Evolutionary conservation across 2,113 vertebrate genomes (phyloP).

Genomic region (Microtus montanus): DNA sequence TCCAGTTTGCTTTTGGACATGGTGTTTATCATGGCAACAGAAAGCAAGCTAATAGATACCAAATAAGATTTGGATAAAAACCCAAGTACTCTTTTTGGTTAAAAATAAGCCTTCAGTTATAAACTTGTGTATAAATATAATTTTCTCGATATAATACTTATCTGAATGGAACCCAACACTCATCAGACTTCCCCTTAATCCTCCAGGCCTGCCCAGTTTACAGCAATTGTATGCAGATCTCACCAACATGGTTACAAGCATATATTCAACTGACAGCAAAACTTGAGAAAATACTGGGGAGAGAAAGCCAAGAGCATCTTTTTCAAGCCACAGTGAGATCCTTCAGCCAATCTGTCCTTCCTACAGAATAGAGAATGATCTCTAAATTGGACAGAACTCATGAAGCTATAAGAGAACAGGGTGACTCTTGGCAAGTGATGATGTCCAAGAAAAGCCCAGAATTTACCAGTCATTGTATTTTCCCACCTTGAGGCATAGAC

Average conservation of each 20-base stretch:
- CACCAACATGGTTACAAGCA: background rate
- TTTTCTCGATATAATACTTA: background rate
- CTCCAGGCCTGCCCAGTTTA: background rate
- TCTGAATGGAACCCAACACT: background rate
- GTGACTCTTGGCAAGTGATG: background rate
- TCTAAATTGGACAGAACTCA: background rate
- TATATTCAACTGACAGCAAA: background rate
- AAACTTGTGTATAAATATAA: background rate
- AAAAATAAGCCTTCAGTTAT: background rate
- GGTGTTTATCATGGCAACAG: background rate
- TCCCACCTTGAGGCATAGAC: background rate
- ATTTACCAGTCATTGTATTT: background rate
- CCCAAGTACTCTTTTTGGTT: background rate
- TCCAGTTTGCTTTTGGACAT: background rate
- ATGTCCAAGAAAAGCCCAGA: background rate
- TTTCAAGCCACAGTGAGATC: background rate
- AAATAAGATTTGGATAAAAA: slow-evolving; percentile 38
- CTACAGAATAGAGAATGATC: background rate
- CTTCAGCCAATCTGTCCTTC: background rate
- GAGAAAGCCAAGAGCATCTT: background rate
- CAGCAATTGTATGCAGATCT: background rate
- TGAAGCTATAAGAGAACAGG: background rate
- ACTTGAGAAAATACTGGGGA: background rate
- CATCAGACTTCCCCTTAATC: background rate
- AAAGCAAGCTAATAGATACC: background rate